Evolutionary conservation across 2,113 vertebrate genomes (phyloP).

Genomic region (Bagarius yarrelli): DNA sequence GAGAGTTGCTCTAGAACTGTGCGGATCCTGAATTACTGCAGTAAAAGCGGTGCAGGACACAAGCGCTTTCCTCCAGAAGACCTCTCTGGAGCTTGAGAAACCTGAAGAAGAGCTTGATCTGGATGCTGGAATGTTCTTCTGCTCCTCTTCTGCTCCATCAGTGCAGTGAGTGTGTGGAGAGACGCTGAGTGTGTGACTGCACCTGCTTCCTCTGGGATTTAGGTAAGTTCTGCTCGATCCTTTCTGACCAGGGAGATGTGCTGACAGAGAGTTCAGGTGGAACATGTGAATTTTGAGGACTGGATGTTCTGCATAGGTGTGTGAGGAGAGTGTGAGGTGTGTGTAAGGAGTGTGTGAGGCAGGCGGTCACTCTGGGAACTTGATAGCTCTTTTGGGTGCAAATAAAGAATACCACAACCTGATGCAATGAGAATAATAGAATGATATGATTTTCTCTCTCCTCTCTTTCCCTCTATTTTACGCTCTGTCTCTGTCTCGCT

Average conservation of each 20-base stretch:
- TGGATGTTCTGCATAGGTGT: not conserved
- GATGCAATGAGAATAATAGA: not conserved
- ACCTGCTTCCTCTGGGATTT: constrained; percentile 1
- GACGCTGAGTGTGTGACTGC: not conserved
- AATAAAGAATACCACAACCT: not conserved
- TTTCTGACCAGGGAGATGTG: not conserved
- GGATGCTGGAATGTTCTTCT: constrained; percentile 15
- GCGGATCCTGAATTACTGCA: constrained; percentile 49
- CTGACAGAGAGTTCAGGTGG: not conserved
- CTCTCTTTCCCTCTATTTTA: too few species aligned
- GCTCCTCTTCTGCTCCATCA: not conserved
- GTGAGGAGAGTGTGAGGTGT: not conserved
- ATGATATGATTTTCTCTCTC: too few species aligned
- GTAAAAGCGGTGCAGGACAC: constrained; percentile 38
- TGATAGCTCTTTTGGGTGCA: not conserved
- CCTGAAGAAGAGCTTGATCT: not conserved
- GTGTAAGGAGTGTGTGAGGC: not conserved
- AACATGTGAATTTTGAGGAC: not conserved
- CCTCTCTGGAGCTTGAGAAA: constrained; percentile 40
- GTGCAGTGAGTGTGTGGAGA: constrained; percentile 6
- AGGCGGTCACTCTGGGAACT: not conserved
- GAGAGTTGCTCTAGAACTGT: constrained; percentile 32
- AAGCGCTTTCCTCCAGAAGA: constrained; percentile 49
- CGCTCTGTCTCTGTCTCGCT: too few species aligned
- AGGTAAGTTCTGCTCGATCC: constrained; percentile 4